Percentiles rank a stretch among this genome's conserved stretches.
Evolutionary conservation across 1,140 invertebrate genomes (phyloP).

Genomic region (Neelides sp.): DNA sequence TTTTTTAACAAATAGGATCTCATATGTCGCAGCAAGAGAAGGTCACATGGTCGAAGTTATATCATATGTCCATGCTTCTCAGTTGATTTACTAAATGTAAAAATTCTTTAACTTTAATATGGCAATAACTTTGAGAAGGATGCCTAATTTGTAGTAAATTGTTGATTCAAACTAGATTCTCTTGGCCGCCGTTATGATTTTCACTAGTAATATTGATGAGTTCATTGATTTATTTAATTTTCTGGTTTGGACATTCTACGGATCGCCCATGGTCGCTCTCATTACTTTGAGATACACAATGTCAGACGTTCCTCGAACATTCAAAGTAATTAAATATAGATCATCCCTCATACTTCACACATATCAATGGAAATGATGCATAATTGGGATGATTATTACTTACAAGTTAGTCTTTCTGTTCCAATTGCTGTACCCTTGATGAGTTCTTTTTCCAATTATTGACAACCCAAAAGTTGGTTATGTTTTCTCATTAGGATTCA

Average conservation of each 20-base stretch:
- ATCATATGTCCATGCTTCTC: constrained; percentile 67
- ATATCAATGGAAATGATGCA: neutral
- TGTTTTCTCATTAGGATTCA: constrained; percentile 59
- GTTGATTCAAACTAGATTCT: neutral
- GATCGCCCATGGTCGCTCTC: constrained; percentile 61
- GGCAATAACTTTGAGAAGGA: neutral
- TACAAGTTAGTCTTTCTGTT: constrained; percentile 57
- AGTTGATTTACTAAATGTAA: constrained; percentile 62
- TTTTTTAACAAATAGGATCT: constrained; percentile 55
- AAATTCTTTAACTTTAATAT: neutral
- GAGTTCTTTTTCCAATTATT: constrained; percentile 62
- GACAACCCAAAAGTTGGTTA: constrained; percentile 63
- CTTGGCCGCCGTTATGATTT: constrained; percentile 56
- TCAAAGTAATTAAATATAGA: constrained; percentile 43
- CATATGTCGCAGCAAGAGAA: constrained; percentile 75
- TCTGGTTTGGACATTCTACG: constrained; percentile 79
- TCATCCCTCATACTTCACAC: neutral
- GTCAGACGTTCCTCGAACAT: constrained; percentile 54
- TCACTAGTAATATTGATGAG: constrained; percentile 57
- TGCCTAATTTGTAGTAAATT: constrained; percentile 4
- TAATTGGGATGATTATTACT: constrained; percentile 22
- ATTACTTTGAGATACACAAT: constrained; percentile 59
- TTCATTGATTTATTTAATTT: constrained; percentile 83
- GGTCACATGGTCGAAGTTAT: constrained; percentile 72
- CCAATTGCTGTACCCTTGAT: constrained; percentile 59